Evolutionary conservation across 1,140 invertebrate genomes (phyloP), one percentile per base, ranked within the genome.

Genomic region (Magallana gigas): DNA sequence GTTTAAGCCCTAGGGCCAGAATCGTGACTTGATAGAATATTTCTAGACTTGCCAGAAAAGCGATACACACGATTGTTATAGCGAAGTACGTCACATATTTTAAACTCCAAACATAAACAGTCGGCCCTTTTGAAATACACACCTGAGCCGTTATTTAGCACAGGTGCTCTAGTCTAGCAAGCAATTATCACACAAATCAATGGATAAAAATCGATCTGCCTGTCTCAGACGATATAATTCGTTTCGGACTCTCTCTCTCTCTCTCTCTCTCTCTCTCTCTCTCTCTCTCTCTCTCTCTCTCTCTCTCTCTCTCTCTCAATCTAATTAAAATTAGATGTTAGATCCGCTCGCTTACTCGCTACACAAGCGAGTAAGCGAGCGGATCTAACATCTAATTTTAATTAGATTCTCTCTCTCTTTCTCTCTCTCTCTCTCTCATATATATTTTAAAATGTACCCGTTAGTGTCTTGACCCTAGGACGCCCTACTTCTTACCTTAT

Each of bases 1-100:
- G 36, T 76, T 76, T 76, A 76, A 76, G 23, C 68, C 68, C 68
- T 29, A 12, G 11, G 68, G 68, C 68, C 68, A 76, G 29, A 76
- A 76, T 76, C 68, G 68, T 76, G 68, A 76, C 68, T 76, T 23
- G 68, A 29, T 76, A 76, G 68, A 76, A 76, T 76, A 76, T 76
- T 76, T 76, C 68, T 76, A 76, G 68, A 76, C 68, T 76, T 29
- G 68, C 68, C 68, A 76, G 68, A 76, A 76, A 76, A 76, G 29
- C 23, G 68, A 76, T 76, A 76, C 68, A 29, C 68, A 76, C 68
- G 68, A 76, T 76, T 76, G 23, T 18, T 48, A 48, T 29, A 29
- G 23, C 68, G 11, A 12, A 76, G 68, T 76, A 29, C 68, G 68
- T 76, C 68, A 76, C 68, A 76, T 76, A 76, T 76, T 76, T 76